Evolutionary conservation across 1,140 invertebrate genomes (phyloP), one percentile per base, ranked within the genome.

Genomic region (Drosophila funebris): DNA sequence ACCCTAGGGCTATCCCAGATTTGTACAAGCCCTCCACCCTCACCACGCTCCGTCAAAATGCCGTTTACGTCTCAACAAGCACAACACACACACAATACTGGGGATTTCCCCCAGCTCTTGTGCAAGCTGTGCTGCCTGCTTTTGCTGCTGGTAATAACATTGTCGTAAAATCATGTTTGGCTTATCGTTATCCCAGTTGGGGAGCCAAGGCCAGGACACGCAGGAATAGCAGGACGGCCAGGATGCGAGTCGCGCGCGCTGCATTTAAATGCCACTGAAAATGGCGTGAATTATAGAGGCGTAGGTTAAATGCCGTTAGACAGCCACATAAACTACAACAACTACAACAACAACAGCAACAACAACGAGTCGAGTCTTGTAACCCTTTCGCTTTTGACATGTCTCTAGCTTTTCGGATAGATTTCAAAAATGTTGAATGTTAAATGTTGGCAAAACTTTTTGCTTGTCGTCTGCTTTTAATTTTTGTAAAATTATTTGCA

Each of bases 101-200:
- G 78, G 67, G 37, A 58, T 61, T 46, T 43, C 60, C 50, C 53
- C 61, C 52, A 60, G 63, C 63, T 57, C 50, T 50, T 62, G 50
- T 41, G 11, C 41, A 33, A 22, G 20, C 63, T 44, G 50, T 18
- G 39, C 24, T 27, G 6, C 24, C 18, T 31, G 24, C 50, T 64
- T 29, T 54, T 58, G 77, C 69, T 73, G 67, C 64, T 69, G 44
- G 84, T 88, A 88, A 88, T 88, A 85, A 89, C 78, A 75, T 78
- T 90, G 90, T 90, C 82, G 85, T 87, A 87, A 90, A 90, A 87
- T 90, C 90, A 90, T 90, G 90, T 90, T 91, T 81, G 80, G 79
- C 84, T 90, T 90, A 90, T 90, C 82, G 76, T 78, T 73, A 88
- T 68, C 72, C 66, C 48, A 41, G 68, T 37, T 50, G 61, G 61